These are phyloP conservation scores for Gavialis gangeticus DNA, from an alignment of 2,113 vertebrate species.

Conservation along the genomic window DNA sequence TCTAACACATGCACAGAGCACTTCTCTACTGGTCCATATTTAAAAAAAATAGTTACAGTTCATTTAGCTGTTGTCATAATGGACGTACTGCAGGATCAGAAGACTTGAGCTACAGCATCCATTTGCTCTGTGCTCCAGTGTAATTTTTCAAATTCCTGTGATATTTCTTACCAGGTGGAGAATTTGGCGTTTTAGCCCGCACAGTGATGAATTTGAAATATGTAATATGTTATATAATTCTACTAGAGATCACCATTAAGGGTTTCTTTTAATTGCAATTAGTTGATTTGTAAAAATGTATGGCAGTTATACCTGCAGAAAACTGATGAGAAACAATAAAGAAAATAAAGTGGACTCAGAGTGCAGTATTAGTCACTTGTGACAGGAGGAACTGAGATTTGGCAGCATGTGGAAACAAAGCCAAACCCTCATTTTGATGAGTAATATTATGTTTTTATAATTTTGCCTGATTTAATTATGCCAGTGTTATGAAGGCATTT, in stretches of 20 bases:
- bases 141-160: background rate
- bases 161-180: background rate
- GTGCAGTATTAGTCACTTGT: background rate
- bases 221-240: background rate
- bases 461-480: conserved; percentile 25
- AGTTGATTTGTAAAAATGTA: conserved; percentile 16
- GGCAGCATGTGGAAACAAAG: background rate
- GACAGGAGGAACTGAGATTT: background rate
- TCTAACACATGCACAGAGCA: no score
- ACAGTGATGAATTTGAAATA: background rate
- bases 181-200: background rate
- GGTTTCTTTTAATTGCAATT: background rate
- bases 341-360: background rate
- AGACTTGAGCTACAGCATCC: rapidly evolving
- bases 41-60: background rate
- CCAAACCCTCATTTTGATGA: background rate
- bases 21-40: no score
- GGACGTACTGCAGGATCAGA: background rate
- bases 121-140: background rate
- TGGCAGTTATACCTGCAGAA: background rate
- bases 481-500: background rate
- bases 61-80: background rate
- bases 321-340: background rate
- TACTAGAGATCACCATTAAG: background rate
- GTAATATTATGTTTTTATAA: conserved; percentile 23